These are phyloP conservation scores for Ageneiosus marmoratus DNA, from an alignment of 2,113 vertebrate genomes.

Conservation along the genomic window DNA sequence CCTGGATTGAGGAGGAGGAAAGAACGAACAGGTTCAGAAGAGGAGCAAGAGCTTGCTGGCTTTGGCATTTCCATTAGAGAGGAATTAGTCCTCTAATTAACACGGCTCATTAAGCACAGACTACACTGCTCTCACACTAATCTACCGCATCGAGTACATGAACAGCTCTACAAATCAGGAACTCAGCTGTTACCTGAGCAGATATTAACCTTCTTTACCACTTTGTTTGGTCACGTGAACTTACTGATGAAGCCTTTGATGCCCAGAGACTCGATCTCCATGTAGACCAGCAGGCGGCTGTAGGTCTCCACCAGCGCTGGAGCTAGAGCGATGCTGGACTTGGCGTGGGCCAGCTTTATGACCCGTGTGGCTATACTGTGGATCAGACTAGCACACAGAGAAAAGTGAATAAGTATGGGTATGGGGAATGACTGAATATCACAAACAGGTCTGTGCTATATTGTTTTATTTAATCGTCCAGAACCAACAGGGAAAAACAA, in stretches of 20 bases:
- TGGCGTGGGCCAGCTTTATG: slow-evolving; percentile 96
- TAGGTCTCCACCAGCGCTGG: slow-evolving; percentile 97
- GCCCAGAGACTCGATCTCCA: slow-evolving; percentile 98
- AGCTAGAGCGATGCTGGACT: slow-evolving; percentile 89
- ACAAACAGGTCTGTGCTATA: too few relatives aligned
- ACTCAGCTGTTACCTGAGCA: not conserved
- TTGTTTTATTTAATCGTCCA: too few relatives aligned
- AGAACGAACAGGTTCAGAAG: not conserved
- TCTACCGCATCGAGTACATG: too few relatives aligned
- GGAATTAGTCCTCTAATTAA: not conserved
- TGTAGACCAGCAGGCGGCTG: slow-evolving; percentile 95
- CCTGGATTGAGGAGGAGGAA: slow-evolving; percentile 66
- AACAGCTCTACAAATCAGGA: not conserved
- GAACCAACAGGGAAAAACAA: too few relatives aligned
- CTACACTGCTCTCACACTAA: not conserved
- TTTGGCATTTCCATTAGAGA: not conserved
- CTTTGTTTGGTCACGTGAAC: slow-evolving; percentile 50
- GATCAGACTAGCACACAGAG: slow-evolving; percentile 80
- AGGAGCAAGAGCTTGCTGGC: not conserved
- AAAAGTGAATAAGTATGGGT: not conserved
- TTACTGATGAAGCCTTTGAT: slow-evolving; percentile 99
- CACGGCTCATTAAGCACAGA: not conserved
- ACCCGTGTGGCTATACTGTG: slow-evolving; percentile 98
- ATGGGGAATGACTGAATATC: not conserved
- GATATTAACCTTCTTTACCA: not conserved